A percentile compares a stretch with the other conserved stretches of the same genome.
Conservation (phyloP, 2,113 vertebrate species). For the Azemiops feae region DNA sequence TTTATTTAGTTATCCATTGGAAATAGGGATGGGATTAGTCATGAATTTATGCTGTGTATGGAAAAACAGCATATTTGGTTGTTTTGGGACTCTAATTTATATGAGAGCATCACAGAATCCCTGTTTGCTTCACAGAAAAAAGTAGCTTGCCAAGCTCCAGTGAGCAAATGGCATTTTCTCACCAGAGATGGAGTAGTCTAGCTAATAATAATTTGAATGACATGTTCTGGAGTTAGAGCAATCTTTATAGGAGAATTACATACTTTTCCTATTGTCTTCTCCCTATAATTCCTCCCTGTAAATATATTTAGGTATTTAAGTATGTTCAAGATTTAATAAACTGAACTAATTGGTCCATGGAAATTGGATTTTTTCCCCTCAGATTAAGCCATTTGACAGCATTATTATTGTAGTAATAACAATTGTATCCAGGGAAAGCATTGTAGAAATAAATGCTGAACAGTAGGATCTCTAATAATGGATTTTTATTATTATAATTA, state of each 20-base stretch:
- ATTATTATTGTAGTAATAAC: background rate
- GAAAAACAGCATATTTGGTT: background rate
- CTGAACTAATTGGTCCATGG: background rate
- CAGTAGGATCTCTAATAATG: background rate
- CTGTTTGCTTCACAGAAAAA: background rate
- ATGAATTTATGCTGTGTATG: background rate
- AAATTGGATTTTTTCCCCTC: background rate
- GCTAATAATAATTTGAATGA: background rate
- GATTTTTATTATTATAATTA: background rate
- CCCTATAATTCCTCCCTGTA: background rate
- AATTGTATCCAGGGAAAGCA: background rate
- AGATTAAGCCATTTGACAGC: background rate
- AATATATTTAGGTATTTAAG: background rate
- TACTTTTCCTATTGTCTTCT: background rate
- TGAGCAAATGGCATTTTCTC: background rate
- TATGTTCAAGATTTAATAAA: background rate
- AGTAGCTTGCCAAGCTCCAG: background rate
- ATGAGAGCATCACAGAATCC: background rate
- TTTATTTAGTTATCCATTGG: background rate
- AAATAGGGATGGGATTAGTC: background rate
- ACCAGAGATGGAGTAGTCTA: background rate
- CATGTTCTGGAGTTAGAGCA: background rate
- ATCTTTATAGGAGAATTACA: background rate
- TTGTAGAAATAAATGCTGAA: background rate
- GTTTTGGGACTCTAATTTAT: background rate